Conservation (phyloP, 2,113 vertebrate genomes). For the Boleophthalmus pectinirostris region DNA sequence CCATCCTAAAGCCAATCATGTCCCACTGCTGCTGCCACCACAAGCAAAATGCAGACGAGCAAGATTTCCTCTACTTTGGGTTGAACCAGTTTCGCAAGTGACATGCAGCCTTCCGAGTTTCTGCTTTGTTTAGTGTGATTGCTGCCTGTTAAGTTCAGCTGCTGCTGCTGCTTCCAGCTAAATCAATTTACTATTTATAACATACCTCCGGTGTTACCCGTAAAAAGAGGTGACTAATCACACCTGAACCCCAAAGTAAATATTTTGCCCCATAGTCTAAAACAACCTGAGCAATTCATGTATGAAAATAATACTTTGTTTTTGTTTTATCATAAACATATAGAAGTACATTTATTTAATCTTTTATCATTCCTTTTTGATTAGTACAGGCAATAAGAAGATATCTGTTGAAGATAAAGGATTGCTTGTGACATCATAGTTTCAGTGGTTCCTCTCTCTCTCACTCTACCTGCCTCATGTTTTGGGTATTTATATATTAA, state of each 20-base stretch:
- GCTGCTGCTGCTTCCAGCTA: background rate
- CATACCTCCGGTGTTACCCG: background rate
- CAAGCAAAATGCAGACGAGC: slow-evolving; percentile 59
- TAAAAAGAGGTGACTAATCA: too few relatives aligned
- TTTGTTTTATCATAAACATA: too few relatives aligned
- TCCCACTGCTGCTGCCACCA: slow-evolving; percentile 8
- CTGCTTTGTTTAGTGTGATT: slow-evolving; percentile 24
- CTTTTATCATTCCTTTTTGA: too few relatives aligned
- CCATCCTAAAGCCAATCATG: slow-evolving; percentile 16
- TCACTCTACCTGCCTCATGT: background rate
- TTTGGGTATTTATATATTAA: background rate
- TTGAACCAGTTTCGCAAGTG: slow-evolving; percentile 60
- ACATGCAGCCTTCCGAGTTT: slow-evolving; percentile 34
- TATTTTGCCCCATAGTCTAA: too few relatives aligned
- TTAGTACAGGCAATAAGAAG: too few relatives aligned
- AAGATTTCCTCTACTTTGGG: slow-evolving; percentile 44
- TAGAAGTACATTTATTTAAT: too few relatives aligned
- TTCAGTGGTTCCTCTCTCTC: too few relatives aligned
- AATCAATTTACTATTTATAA: slow-evolving; percentile 1
- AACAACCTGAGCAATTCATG: too few relatives aligned
- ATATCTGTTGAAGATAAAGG: too few relatives aligned
- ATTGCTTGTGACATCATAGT: too few relatives aligned
- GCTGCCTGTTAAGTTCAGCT: slow-evolving; percentile 8
- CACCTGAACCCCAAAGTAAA: too few relatives aligned
- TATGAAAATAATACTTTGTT: too few relatives aligned